Evolutionary conservation across 2,797 vertebrate genomes (phyloP), one percentile per base, ranked within the genome.

Genomic region (Melanotaenia boesemani): DNA sequence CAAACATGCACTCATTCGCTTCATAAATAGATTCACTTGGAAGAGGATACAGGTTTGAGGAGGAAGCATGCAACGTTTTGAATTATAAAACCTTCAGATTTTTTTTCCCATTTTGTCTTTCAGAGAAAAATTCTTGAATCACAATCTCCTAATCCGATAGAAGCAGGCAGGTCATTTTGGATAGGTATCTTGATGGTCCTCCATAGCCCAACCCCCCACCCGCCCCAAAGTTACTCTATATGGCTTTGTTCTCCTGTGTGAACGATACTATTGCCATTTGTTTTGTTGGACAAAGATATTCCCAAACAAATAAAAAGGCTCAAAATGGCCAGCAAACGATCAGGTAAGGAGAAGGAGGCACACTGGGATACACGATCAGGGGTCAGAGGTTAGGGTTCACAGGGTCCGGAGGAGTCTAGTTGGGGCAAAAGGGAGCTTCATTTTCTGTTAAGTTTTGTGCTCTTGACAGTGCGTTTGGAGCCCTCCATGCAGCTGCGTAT

Each of bases 221-320:
- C 12, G 30, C 16, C 87, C 91, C 90, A 73, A 52, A 90, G 89
- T 88, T 89, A 92, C 95, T 96, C 94, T 94, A 95, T 99, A 99
- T 99, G 98, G 98, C 98, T 99, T 98, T 97, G 96, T 96, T 96
- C 96, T 97, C 97, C 97, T 96, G 95, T 95, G 95, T 95, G 94
- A 96, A 95, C 94, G 95, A 94, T 93, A 87, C 94, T 96, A 95
- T 96, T 96, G 95, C 95, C 94, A 91, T 94, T 93, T 93, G 92
- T 92, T 91, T 91, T 91, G 91, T 92, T 92, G 91, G 90, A 93
- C 83, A 81, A 80, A 83, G 82, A 88, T 79, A 81, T 83, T 88
- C 89, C 87, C 89, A 76, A 88, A 84, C 81, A 89, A 86, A 63
- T 32, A 88, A 86, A 90, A 90, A 82, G 81, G 91, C 91, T 92